These are phyloP conservation scores for Monochamus alternatus DNA, from an alignment of 2,888 invertebrate species.

Conservation along the genomic window DNA sequence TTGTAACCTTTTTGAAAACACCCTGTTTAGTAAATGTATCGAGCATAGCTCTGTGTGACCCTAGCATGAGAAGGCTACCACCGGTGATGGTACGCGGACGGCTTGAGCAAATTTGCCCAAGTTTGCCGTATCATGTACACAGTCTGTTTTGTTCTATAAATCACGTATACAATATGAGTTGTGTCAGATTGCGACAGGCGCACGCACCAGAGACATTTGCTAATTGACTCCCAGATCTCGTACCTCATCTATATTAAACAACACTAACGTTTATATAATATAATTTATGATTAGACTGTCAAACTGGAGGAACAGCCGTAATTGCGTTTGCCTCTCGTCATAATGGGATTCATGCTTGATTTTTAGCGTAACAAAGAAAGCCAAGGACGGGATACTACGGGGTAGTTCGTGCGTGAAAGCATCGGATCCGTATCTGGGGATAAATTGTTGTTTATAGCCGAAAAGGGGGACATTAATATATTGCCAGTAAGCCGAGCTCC, in stretches of 20 bases:
- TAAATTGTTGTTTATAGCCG: slow-evolving; percentile 8
- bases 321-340: slow-evolving; percentile 29
- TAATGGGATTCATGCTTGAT: slow-evolving; percentile 30
- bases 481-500: background rate
- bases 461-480: background rate
- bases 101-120: slow-evolving; percentile 32
- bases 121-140: slow-evolving; percentile 31
- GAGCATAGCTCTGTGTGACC: too few species aligned
- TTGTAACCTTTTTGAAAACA: too few species aligned
- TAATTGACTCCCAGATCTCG: slow-evolving; percentile 57
- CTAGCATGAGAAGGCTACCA: background rate
- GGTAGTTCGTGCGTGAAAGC: slow-evolving; percentile 10
- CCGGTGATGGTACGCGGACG: slow-evolving; percentile 7
- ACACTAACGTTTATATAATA: slow-evolving; percentile 34
- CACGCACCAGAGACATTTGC: slow-evolving; percentile 49
- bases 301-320: slow-evolving; percentile 30
- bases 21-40: too few species aligned
- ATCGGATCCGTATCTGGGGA: background rate
- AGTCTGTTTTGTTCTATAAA: slow-evolving; percentile 33
- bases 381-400: background rate
- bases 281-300: slow-evolving; percentile 35
- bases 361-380: slow-evolving; percentile 25
- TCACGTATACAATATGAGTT: slow-evolving; percentile 38
- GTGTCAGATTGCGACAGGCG: slow-evolving; percentile 36
- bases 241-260: slow-evolving; percentile 51